These are phyloP conservation scores for Etheostoma cragini DNA, from an alignment of 2,113 vertebrate species.

Conservation along the genomic window DNA sequence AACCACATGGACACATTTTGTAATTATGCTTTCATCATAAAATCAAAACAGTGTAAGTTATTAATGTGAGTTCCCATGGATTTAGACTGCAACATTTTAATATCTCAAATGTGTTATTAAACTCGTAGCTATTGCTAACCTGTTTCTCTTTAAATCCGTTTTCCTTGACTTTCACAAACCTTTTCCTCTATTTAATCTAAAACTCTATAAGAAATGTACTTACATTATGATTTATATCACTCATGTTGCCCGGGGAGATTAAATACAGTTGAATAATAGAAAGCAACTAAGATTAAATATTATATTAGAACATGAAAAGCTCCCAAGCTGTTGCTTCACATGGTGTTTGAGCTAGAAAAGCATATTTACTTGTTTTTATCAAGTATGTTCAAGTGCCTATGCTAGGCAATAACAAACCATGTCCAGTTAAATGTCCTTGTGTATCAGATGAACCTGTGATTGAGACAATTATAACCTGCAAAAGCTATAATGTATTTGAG, in stretches of 20 bases:
- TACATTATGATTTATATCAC: conserved; percentile 3
- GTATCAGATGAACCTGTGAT: neutral
- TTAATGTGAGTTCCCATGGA: conserved; percentile 41
- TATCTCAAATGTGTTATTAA: conserved; percentile 39
- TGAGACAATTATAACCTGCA: neutral
- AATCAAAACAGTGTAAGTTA: conserved; percentile 28
- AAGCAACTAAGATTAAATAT: neutral
- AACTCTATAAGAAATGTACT: neutral
- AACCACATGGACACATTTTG: conserved; percentile 47
- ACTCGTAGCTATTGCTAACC: neutral
- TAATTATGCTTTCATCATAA: conserved; percentile 38
- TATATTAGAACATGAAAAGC: neutral
- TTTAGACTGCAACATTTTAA: conserved; percentile 26
- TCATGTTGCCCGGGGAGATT: neutral
- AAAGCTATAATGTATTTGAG: neutral
- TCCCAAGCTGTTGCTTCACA: neutral
- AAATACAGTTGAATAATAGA: neutral
- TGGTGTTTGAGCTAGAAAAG: neutral
- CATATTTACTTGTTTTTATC: neutral
- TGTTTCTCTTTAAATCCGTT: neutral
- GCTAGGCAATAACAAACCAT: neutral
- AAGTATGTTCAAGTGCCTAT: neutral
- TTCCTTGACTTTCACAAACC: conserved; percentile 6
- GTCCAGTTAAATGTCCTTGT: neutral
- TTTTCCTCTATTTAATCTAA: neutral